Evolutionary conservation across 2,113 vertebrate genomes (phyloP).

Genomic region (Lepus americanus): DNA sequence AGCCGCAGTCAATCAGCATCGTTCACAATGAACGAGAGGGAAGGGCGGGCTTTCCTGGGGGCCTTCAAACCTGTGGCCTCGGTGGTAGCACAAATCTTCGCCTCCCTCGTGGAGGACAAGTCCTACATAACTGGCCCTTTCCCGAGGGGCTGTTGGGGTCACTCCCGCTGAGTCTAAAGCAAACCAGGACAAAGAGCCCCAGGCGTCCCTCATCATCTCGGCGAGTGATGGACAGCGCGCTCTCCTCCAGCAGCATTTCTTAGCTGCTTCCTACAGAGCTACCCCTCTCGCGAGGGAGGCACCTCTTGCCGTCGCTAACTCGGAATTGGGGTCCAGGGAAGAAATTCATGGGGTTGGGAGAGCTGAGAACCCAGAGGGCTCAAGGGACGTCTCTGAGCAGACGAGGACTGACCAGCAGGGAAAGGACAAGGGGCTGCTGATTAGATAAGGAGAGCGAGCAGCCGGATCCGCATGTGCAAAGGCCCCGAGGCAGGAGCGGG

Average conservation of each 20-base stretch:
- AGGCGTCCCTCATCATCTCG: neutral
- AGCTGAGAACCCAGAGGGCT: neutral
- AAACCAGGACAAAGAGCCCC: neutral
- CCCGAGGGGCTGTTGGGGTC: neutral
- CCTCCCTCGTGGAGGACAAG: neutral
- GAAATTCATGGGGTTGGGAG: neutral
- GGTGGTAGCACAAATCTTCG: neutral
- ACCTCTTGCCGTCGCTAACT: neutral
- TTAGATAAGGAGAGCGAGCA: neutral
- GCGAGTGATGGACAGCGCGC: no score
- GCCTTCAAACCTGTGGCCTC: neutral
- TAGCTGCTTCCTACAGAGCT: rapidly evolving
- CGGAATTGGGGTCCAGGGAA: neutral
- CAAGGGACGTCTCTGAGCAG: neutral
- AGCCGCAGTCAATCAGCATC: neutral
- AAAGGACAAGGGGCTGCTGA: no score
- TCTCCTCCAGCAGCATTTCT: no score
- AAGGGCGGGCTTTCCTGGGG: neutral
- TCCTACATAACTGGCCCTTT: neutral
- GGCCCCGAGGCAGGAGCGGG: no score
- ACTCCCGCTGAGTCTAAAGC: neutral
- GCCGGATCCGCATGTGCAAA: neutral
- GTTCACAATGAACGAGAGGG: neutral
- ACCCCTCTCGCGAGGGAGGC: neutral
- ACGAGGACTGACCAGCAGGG: no score